Percentiles rank a stretch among this genome's conserved stretches.
Conservation (phyloP, 1,140 invertebrate species). For the Muscidifurax raptorellus region DNA sequence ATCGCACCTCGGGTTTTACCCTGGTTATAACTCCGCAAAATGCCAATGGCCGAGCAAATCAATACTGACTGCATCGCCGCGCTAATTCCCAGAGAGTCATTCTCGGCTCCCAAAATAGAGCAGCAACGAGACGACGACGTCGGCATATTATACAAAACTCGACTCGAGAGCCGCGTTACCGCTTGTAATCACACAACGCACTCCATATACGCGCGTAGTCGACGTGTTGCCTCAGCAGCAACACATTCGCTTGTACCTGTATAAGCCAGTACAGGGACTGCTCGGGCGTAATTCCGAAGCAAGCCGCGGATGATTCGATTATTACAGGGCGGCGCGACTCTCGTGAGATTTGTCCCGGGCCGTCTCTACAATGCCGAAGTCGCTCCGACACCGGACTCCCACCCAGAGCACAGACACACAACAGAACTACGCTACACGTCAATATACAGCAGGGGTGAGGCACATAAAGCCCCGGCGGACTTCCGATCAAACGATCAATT, state of each 20-base stretch:
- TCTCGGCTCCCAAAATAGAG: not conserved
- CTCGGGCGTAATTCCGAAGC: conserved; percentile 2
- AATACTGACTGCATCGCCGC: no score
- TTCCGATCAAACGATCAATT: conserved; percentile 73
- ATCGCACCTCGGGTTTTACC: no score
- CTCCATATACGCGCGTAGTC: not conserved
- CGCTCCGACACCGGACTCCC: not conserved
- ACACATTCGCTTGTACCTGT: not conserved
- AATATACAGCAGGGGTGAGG: conserved; percentile 50
- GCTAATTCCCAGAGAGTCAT: no score
- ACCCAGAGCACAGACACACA: no score
- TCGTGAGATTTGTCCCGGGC: conserved; percentile 11
- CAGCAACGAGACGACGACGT: not conserved
- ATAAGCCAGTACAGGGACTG: not conserved
- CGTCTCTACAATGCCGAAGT: not conserved
- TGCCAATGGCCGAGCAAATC: no score
- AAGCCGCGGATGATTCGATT: conserved; percentile 33
- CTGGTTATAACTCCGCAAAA: no score
- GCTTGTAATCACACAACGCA: not conserved
- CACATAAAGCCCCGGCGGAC: conserved; percentile 60
- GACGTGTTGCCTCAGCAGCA: not conserved
- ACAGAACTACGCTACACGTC: conserved; percentile 44
- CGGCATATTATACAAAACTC: not conserved
- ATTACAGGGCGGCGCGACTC: conserved; percentile 13
- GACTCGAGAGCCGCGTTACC: not conserved